These are phyloP conservation scores for Camptogramma bilineatum DNA, from an alignment of 2,888 invertebrate species.

Conservation along the genomic window DNA sequence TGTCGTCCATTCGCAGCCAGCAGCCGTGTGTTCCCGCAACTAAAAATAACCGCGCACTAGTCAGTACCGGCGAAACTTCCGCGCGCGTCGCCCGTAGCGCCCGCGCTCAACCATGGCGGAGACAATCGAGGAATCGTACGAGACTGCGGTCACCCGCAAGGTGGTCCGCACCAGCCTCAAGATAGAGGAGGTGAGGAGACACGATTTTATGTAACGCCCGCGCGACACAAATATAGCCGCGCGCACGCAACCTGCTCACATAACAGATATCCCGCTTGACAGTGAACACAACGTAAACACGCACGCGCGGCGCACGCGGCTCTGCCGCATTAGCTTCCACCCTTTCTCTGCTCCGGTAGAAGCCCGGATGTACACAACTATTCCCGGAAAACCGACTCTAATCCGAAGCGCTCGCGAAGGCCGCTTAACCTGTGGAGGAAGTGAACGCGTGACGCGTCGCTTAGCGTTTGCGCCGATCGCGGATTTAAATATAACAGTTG, in stretches of 20 bases:
- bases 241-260: conserved; percentile 75
- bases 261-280: conserved; percentile 80
- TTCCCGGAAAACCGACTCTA: conserved; percentile 61
- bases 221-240: conserved; percentile 73
- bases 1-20: conserved; percentile 36
- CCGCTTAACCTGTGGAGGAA: conserved; percentile 59
- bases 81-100: conserved; percentile 82
- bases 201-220: conserved; percentile 78
- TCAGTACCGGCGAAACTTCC: conserved; percentile 81
- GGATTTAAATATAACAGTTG: conserved; percentile 79
- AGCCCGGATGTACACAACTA: conserved; percentile 64
- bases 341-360: conserved; percentile 47
- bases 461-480: conserved; percentile 67
- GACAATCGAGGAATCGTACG: conserved; percentile 89
- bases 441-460: conserved; percentile 73
- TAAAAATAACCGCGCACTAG: conserved; percentile 79
- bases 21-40: conserved; percentile 57
- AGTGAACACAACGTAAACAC: conserved; percentile 81
- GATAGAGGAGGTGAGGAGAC: conserved; percentile 89
- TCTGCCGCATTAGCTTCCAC: conserved; percentile 39
- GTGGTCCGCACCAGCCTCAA: conserved; percentile 89
- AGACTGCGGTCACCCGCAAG: conserved; percentile 89
- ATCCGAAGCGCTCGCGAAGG: conserved; percentile 36
- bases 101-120: conserved; percentile 87
- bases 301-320: conserved; percentile 38